A percentile compares a stretch with the other conserved stretches of the same genome.
Evolutionary conservation across 2,888 invertebrate species (phyloP).

Genomic region (Mythimna impura): DNA sequence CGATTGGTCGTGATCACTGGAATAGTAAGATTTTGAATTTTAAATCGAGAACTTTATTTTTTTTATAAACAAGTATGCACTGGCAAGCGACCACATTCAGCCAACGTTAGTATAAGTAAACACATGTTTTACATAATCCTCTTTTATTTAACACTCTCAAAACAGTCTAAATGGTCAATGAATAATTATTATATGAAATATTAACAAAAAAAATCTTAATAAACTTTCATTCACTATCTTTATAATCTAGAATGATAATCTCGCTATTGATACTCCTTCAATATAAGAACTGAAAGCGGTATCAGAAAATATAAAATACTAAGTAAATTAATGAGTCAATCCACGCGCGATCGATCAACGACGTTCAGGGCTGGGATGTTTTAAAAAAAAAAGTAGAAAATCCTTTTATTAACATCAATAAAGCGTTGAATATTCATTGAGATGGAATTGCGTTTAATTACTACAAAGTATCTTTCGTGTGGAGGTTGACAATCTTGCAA

Average conservation of each 20-base stretch:
- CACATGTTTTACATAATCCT: conserved; percentile 36
- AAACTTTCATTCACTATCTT: conserved; percentile 21
- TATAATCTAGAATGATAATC: conserved; percentile 50
- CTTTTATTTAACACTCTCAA: not conserved
- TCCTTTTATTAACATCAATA: conserved; percentile 64
- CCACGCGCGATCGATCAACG: conserved; percentile 63
- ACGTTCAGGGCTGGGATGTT: conserved; percentile 41
- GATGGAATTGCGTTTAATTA: conserved; percentile 74
- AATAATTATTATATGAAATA: not conserved
- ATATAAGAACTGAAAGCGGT: conserved; percentile 46
- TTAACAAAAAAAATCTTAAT: conserved; percentile 12
- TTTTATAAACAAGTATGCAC: conserved; percentile 58
- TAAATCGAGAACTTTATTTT: conserved; percentile 67
- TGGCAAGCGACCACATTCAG: conserved; percentile 48
- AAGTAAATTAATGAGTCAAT: conserved; percentile 63
- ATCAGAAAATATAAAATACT: conserved; percentile 52
- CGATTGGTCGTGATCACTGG: conserved; percentile 66
- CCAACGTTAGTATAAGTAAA: conserved; percentile 44
- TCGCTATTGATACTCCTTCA: conserved; percentile 43
- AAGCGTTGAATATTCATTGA: conserved; percentile 71
- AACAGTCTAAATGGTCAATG: not conserved
- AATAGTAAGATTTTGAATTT: conserved; percentile 73
- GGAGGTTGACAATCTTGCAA: conserved; percentile 60
- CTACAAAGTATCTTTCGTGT: conserved; percentile 66
- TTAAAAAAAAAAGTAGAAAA: conserved; percentile 60